A percentile compares a stretch with the other conserved stretches of the same genome.
These are phyloP conservation scores for Marronus borbonicus DNA, from an alignment of 2,888 invertebrate genomes.

Conservation along the genomic window DNA sequence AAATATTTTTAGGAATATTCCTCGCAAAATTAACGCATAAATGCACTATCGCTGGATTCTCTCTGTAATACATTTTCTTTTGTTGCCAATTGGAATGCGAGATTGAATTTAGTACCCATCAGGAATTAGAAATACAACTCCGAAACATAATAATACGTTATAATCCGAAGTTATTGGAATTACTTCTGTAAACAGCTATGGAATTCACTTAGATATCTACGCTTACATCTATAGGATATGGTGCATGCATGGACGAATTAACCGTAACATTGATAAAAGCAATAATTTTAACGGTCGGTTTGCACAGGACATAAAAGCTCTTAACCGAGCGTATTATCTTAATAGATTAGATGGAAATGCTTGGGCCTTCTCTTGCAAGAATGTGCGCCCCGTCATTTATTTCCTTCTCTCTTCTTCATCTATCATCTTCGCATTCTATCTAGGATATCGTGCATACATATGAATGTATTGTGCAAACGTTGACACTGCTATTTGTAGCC, in stretches of 20 bases:
- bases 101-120: too few relatives aligned
- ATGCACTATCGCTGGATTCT: too few relatives aligned
- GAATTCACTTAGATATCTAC: too few relatives aligned
- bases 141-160: too few relatives aligned
- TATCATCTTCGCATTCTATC: neutral
- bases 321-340: conserved; percentile 58
- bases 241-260: conserved; percentile 30
- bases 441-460: neutral
- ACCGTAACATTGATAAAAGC: conserved; percentile 43
- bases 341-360: conserved; percentile 55
- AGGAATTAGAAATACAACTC: too few relatives aligned
- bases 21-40: too few relatives aligned
- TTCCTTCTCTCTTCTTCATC: conserved; percentile 18
- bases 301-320: conserved; percentile 55
- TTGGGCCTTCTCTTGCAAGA: neutral
- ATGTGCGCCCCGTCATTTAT: neutral
- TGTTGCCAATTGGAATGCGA: too few relatives aligned
- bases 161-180: too few relatives aligned
- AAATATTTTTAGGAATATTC: too few relatives aligned
- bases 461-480: conserved; percentile 53
- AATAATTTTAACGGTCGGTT: conserved; percentile 51
- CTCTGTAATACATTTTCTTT: too few relatives aligned
- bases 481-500: conserved; percentile 61
- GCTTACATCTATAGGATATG: neutral
- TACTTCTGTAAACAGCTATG: too few relatives aligned